phyloP scores from a whole-genome alignment of 2,797 vertebrate genomes.

The Channa striata region DNA sequence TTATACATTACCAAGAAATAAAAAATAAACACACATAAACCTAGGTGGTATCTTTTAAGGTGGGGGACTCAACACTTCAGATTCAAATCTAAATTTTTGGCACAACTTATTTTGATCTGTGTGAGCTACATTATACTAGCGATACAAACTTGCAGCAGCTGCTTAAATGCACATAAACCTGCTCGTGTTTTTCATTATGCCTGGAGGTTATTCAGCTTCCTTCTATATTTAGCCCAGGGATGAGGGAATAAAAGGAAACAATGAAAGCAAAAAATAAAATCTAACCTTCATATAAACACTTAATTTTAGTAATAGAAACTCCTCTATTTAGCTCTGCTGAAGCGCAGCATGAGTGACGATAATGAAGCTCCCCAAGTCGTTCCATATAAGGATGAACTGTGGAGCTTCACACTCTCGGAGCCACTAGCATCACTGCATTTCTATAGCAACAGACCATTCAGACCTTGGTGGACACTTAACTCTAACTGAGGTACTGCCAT shows the following conservation, averaged over 20 bases:
- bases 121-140: neutral
- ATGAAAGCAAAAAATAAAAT: slow-evolving; percentile 23
- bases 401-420: slow-evolving; percentile 31
- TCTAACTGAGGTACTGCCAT: slow-evolving; percentile 62
- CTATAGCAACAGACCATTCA: slow-evolving; percentile 73
- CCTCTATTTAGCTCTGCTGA: slow-evolving; percentile 29
- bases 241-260: neutral
- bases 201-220: slow-evolving; percentile 23
- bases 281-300: slow-evolving; percentile 28
- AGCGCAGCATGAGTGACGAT: slow-evolving; percentile 44
- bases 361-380: slow-evolving; percentile 33
- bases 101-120: neutral
- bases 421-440: slow-evolving; percentile 65
- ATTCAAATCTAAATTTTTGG: too few species aligned
- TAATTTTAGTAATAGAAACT: slow-evolving; percentile 52
- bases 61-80: neutral
- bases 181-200: slow-evolving; percentile 8
- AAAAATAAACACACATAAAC: neutral
- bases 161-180: slow-evolving; percentile 30
- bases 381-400: slow-evolving; percentile 71
- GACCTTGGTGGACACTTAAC: slow-evolving; percentile 19
- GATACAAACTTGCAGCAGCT: slow-evolving; percentile 3
- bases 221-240: slow-evolving; percentile 33
- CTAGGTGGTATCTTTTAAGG: neutral
- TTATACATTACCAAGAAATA: neutral